These are phyloP conservation scores for Euthynnus affinis DNA, from an alignment of 2,797 vertebrate species.

Conservation along the genomic window DNA sequence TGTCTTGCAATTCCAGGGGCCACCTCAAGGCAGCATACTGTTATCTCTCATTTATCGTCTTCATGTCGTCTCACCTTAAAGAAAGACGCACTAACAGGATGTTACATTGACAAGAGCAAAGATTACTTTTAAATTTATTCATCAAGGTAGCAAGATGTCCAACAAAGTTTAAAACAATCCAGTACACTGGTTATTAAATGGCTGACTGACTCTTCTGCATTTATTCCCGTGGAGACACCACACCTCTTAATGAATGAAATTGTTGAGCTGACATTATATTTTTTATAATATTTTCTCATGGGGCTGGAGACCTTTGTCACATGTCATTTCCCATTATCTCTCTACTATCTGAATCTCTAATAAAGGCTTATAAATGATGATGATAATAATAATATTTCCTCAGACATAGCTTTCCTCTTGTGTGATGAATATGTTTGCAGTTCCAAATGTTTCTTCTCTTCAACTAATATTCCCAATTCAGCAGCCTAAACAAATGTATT, in stretches of 20 bases:
- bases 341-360: too few species aligned
- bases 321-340: too few species aligned
- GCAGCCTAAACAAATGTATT: not conserved
- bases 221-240: slow-evolving; percentile 6
- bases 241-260: slow-evolving; percentile 2
- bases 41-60: slow-evolving; percentile 40
- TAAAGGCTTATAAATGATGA: too few species aligned
- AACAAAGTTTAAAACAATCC: slow-evolving; percentile 27
- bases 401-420: too few species aligned
- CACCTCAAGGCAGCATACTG: slow-evolving; percentile 16
- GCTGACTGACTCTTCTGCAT: not conserved
- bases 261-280: too few species aligned
- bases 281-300: too few species aligned
- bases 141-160: slow-evolving; percentile 30
- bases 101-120: slow-evolving; percentile 7
- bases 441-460: too few species aligned
- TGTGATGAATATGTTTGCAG: too few species aligned
- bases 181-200: slow-evolving; percentile 21
- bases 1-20: slow-evolving; percentile 31
- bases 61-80: not conserved
- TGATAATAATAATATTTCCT: too few species aligned
- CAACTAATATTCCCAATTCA: too few species aligned
- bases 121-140: slow-evolving; percentile 25
- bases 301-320: too few species aligned
- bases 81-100: slow-evolving; percentile 2